Base-by-base conservation (phyloP, 2,113 vertebrate species). In the Donacobius atricapilla region DNA sequence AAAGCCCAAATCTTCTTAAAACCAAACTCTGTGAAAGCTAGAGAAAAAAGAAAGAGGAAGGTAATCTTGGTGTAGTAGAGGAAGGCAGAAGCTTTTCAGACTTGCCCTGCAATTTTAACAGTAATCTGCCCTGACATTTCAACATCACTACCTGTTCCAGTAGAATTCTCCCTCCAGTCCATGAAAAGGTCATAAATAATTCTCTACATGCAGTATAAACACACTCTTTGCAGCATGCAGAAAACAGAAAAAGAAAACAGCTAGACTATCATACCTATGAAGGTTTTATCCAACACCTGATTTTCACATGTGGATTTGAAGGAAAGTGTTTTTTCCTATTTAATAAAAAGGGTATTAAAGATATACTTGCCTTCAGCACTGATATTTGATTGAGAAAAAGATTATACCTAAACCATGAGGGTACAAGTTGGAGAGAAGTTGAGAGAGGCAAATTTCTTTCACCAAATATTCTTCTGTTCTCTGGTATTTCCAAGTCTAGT, bases 291-390 rank as follows among this genome's bases (percentile, higher is more conserved):
- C 31, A 86, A 66, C 30, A 81, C 6, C 19, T n/a, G 42, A n/a
- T 51, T 79, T 90, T 58, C 69, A 33, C 23, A 84, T 8, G 8
- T 3, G 8, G 10, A 70, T 63, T 86, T 75, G 7, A 93, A 77
- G 37, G 37, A 10, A 72, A 84, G 18, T 7, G 1, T 11, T 76
- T 66, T 68, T 45, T 50, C 48, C 40, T 87, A 61, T 53, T 58
- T 85, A 96, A 73, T 37, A 87, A 80, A 93, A 91, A 63, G 10
- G 12, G 7, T 65, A 70, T 48, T 68, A 88, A 83, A 95, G 22
- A 60, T 45, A 84, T 76, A 97, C 96, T 96, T 97, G 95, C 97
- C 97, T 97, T 97, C 65, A 90, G 69, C 37, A 87, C 57, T 37
- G 66, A 24, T 68, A 66, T 24, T 16, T 58, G 53, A 85, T 53